Conservation (phyloP, 2,113 vertebrate species). For the Myrmecophaga tridactyla region DNA sequence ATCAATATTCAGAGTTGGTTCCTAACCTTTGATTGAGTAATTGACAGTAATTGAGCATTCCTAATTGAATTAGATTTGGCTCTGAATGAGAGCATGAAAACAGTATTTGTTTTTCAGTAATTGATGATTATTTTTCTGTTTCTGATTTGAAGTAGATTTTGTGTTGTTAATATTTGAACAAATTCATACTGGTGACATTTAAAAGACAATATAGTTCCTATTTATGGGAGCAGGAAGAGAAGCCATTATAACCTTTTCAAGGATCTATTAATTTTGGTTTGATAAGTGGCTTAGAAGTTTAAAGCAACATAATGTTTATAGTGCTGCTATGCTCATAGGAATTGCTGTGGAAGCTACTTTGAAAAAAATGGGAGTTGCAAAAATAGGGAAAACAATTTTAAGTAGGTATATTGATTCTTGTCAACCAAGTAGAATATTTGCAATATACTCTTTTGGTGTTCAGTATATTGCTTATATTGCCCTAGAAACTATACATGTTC, state of each 20-base stretch:
- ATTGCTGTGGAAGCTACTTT: not conserved
- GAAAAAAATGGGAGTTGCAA: not conserved
- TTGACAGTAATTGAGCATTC: not conserved
- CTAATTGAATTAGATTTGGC: conserved; percentile 18
- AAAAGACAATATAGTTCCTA: not conserved
- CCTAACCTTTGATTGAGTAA: not conserved
- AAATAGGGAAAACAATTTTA: not conserved
- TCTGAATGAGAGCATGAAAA: not conserved
- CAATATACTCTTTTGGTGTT: not conserved
- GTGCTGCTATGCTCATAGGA: not conserved
- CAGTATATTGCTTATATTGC: not conserved
- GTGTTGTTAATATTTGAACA: not conserved
- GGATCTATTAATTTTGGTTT: not conserved
- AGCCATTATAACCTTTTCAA: not conserved
- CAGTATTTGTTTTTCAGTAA: not conserved
- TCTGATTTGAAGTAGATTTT: conserved; percentile 19
- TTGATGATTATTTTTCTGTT: not conserved
- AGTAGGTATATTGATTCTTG: not conserved
- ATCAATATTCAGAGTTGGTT: conserved; percentile 6
- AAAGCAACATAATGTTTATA: not conserved
- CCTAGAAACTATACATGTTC: not conserved
- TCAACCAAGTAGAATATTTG: not conserved
- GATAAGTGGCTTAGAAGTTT: not conserved
- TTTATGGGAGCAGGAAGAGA: not conserved
- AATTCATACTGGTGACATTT: not conserved